These are phyloP conservation scores for Armadillidium nasatum DNA, from an alignment of 1,140 invertebrate genomes.

Conservation along the genomic window DNA sequence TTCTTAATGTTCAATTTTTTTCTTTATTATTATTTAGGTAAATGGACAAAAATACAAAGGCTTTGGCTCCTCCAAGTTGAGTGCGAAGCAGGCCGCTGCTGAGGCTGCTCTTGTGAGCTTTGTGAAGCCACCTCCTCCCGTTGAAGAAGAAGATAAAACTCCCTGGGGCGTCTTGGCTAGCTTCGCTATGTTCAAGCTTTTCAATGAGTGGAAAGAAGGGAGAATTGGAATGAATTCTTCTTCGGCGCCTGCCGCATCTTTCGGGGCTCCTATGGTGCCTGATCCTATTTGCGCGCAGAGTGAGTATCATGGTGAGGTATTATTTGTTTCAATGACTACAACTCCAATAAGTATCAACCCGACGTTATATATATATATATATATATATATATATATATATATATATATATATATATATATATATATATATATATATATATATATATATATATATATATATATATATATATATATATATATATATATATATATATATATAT, in stretches of 20 bases:
- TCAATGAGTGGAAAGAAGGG: conserved; percentile 60
- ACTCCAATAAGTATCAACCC: no score
- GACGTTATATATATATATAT: no score
- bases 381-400: no score
- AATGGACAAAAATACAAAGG: conserved; percentile 56
- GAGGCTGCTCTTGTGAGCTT: conserved; percentile 67
- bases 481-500: no score
- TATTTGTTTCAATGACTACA: no score
- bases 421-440: no score
- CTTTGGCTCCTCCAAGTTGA: conserved; percentile 54
- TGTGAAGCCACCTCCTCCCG: conserved; percentile 49
- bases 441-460: no score
- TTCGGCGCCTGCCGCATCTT: neutral
- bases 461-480: no score
- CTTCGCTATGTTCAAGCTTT: conserved; percentile 69
- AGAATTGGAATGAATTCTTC: conserved; percentile 22
- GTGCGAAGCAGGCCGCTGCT: conserved; percentile 60
- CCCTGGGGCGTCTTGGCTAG: conserved; percentile 70
- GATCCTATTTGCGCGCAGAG: neutral
- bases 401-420: no score
- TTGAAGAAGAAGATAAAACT: conserved; percentile 54
- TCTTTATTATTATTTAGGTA: conserved; percentile 47
- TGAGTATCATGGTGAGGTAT: neutral
- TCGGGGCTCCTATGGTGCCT: neutral
- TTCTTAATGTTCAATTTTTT: no score